These are phyloP conservation scores for Rhopalosiphum nymphaeae DNA, from an alignment of 2,888 invertebrate genomes.

Conservation along the genomic window DNA sequence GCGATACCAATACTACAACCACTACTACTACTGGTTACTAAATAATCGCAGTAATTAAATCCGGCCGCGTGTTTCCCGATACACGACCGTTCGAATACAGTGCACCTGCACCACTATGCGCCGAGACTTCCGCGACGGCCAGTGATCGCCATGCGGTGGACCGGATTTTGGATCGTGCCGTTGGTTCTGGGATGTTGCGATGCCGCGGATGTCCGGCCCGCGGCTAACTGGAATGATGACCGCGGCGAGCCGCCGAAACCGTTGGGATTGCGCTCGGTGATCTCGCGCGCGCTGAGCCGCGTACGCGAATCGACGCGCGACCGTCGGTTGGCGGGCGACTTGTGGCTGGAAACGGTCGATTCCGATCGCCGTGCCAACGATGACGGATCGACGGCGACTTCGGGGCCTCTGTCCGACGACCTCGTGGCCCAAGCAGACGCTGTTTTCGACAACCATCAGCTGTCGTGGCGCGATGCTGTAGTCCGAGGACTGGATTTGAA, in stretches of 20 bases:
- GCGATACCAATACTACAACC: not conserved
- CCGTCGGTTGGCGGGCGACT: not conserved
- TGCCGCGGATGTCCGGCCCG: not conserved
- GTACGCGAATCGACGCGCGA: not conserved
- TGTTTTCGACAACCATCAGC: slow-evolving; percentile 40
- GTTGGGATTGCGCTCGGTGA: not conserved
- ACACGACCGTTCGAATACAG: not conserved
- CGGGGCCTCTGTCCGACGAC: not conserved
- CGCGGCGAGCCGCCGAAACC: not conserved
- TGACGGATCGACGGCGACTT: not conserved
- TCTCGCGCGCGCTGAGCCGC: slow-evolving; percentile 23
- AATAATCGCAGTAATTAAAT: not conserved
- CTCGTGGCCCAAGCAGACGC: not conserved
- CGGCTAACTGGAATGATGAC: not conserved
- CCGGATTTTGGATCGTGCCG: not conserved
- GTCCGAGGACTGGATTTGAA: slow-evolving; percentile 4
- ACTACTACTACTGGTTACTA: not conserved
- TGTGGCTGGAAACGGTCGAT: slow-evolving; percentile 39
- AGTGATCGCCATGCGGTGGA: not conserved
- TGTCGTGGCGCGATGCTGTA: slow-evolving; percentile 34
- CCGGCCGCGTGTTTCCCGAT: not conserved
- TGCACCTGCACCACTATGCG: not conserved
- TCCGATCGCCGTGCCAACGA: not conserved
- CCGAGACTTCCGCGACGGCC: not conserved
- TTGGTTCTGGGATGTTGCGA: not conserved